Conservation (phyloP, 2,797 vertebrate genomes). For the Poecilia gillii region DNA sequence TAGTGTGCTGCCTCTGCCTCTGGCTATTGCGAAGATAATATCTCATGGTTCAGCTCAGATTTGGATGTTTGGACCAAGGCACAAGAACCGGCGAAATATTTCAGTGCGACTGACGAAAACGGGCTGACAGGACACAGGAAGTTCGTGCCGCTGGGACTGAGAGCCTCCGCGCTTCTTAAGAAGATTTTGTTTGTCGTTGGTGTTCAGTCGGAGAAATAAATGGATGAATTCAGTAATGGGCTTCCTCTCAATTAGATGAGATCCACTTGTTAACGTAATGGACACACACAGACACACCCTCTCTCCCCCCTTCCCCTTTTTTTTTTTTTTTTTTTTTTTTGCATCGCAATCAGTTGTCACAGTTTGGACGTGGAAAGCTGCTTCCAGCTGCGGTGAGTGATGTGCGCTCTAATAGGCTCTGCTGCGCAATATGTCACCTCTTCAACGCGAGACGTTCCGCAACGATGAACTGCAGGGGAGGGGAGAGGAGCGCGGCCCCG, state of each 20-base stretch:
- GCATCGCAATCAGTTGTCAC: slow-evolving; percentile 53
- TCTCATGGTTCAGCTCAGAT: slow-evolving; percentile 44
- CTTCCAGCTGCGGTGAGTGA: slow-evolving; percentile 66
- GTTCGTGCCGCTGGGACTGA: background rate
- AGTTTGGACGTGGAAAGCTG: slow-evolving; percentile 52
- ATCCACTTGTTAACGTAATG: slow-evolving; percentile 34
- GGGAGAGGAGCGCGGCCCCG: slow-evolving; percentile 39
- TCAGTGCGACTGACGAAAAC: slow-evolving; percentile 19
- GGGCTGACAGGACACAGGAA: background rate
- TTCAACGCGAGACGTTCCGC: slow-evolving; percentile 56
- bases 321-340: slow-evolving; percentile 12
- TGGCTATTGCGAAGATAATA: slow-evolving; percentile 57
- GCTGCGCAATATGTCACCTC: slow-evolving; percentile 70
- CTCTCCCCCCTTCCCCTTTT: background rate
- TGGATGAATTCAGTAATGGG: slow-evolving; percentile 36
- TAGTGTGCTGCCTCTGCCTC: slow-evolving; percentile 50
- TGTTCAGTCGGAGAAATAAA: slow-evolving; percentile 31
- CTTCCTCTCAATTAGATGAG: slow-evolving; percentile 26
- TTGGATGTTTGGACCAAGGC: slow-evolving; percentile 41
- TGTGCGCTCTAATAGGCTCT: slow-evolving; percentile 68
- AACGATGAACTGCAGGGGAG: slow-evolving; percentile 48
- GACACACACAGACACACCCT: slow-evolving; percentile 11
- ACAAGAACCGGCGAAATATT: slow-evolving; percentile 15
- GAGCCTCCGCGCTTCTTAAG: background rate
- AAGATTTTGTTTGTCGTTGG: slow-evolving; percentile 28